Conservation (phyloP, 1,140 invertebrate species). For the Neoseiulus cucumeris region DNA sequence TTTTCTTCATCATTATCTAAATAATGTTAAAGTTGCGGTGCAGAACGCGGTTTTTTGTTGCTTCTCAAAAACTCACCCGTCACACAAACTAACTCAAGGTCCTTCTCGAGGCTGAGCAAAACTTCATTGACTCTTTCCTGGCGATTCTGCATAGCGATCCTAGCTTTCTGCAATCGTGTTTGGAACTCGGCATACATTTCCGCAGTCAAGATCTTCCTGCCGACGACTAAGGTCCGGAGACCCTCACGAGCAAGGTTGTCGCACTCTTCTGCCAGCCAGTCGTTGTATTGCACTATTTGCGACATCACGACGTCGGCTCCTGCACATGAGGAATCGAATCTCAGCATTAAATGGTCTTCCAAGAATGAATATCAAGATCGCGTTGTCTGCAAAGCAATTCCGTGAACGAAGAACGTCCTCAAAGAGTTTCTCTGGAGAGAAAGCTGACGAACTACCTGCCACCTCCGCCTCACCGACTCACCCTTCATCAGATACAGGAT, state of each 20-base stretch:
- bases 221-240: constrained; percentile 82
- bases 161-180: constrained; percentile 60
- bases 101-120: constrained; percentile 66
- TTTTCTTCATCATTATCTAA: no score
- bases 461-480: neutral
- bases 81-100: constrained; percentile 86
- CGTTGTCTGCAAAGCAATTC: no score
- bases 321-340: no score
- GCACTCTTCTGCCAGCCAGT: constrained; percentile 85
- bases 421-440: no score
- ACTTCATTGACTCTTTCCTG: constrained; percentile 58
- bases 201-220: constrained; percentile 65
- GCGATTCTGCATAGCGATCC: constrained; percentile 60
- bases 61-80: constrained; percentile 47
- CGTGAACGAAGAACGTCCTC: no score
- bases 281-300: constrained; percentile 74
- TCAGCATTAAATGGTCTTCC: no score
- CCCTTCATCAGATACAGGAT: constrained; percentile 84
- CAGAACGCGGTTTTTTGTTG: no score
- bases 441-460: no score
- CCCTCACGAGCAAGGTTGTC: constrained; percentile 92
- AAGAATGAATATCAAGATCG: no score
- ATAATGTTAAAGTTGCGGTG: no score
- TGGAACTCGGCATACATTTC: constrained; percentile 89
- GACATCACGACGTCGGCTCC: constrained; percentile 93